Evolutionary conservation across 2,113 vertebrate species (phyloP).

Genomic region (Pelvicachromis taeniatus): DNA sequence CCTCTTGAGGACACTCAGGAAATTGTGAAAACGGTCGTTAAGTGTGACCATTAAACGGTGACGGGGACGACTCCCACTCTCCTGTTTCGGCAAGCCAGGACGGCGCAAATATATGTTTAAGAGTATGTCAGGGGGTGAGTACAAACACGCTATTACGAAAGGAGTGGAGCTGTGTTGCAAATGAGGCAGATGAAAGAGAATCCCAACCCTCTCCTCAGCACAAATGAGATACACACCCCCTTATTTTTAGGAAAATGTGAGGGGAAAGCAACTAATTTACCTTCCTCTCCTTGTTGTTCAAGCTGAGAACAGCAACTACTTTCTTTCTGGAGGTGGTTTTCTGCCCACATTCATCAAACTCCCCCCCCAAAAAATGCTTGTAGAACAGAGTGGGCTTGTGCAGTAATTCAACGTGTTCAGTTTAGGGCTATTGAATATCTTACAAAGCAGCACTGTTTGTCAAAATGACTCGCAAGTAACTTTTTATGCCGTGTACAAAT

Average conservation of each 20-base stretch:
- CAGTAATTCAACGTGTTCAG: not conserved
- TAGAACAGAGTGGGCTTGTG: not conserved
- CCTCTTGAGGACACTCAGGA: not conserved
- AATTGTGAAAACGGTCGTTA: not conserved
- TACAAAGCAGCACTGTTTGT: not conserved
- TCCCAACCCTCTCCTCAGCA: not conserved
- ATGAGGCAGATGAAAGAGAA: slow-evolving; percentile 12
- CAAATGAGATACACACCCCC: not conserved
- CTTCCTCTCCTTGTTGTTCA: not conserved
- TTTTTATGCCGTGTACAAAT: not conserved
- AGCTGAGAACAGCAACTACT: not conserved
- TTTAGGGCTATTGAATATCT: not conserved
- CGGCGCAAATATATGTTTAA: slow-evolving; percentile 1
- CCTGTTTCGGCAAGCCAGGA: not conserved
- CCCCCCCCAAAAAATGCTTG: not conserved
- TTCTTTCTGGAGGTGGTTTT: not conserved
- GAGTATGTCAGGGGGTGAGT: not conserved
- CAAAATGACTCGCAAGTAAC: not conserved
- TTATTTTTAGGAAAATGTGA: slow-evolving; percentile 16
- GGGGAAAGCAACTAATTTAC: slow-evolving; percentile 10
- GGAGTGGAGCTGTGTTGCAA: not conserved
- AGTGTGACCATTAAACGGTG: not conserved
- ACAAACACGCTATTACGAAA: slow-evolving; percentile 27
- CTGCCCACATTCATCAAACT: slow-evolving; percentile 4
- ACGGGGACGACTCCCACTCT: not conserved